Evolutionary conservation across 1,140 invertebrate species (phyloP).

Genomic region (Drosophila asahinai): DNA sequence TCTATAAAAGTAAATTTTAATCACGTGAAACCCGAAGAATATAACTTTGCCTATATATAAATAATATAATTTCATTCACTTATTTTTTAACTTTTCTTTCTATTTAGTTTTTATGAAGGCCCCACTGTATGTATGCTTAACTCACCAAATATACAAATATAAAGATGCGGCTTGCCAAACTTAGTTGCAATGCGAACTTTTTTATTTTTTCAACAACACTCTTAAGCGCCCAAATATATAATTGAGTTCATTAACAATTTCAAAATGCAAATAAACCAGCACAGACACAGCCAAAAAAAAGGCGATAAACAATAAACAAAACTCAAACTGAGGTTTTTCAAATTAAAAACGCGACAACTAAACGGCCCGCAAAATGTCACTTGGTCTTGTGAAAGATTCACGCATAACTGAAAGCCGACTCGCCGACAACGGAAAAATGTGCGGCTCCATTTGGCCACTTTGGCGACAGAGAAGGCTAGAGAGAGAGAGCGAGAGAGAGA

Average conservation of each 20-base stretch:
- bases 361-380: slow-evolving; percentile 62
- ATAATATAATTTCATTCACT: too few species aligned
- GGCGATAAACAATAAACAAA: slow-evolving; percentile 11
- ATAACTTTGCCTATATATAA: too few species aligned
- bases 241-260: slow-evolving; percentile 51
- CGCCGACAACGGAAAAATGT: slow-evolving; percentile 13
- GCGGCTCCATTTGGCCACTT: slow-evolving; percentile 18
- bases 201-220: slow-evolving; percentile 21
- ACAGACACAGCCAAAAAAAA: slow-evolving; percentile 9
- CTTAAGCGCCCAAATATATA: slow-evolving; percentile 32
- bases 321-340: slow-evolving; percentile 20
- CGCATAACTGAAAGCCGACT: slow-evolving; percentile 70
- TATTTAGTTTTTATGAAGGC: too few species aligned
- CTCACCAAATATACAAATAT: slow-evolving; percentile 30
- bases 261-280: slow-evolving; percentile 44
- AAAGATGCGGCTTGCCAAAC: slow-evolving; percentile 31
- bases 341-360: slow-evolving; percentile 36
- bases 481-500: slow-evolving; percentile 12
- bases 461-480: background rate
- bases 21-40: background rate
- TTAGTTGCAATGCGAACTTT: slow-evolving; percentile 48
- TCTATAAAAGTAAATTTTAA: background rate
- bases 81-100: too few species aligned
- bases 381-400: slow-evolving; percentile 83
- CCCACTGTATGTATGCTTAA: background rate